These are phyloP conservation scores for Erythrolamprus reginae DNA, from an alignment of 2,113 vertebrate genomes.

Conservation along the genomic window DNA sequence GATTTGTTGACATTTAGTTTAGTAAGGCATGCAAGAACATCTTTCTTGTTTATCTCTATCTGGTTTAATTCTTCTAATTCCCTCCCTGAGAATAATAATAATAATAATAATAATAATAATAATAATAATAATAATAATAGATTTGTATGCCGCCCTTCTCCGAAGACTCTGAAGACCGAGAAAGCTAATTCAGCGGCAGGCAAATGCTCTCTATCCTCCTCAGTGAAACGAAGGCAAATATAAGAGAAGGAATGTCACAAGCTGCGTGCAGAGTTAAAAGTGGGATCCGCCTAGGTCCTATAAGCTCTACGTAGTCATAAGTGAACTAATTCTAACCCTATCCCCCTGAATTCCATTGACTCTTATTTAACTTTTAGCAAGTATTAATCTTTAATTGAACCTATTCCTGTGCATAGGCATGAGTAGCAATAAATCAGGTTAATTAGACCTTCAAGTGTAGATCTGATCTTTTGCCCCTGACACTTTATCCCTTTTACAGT, in stretches of 20 bases:
- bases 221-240: too few relatives aligned
- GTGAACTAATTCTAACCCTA: neutral
- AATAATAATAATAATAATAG: too few relatives aligned
- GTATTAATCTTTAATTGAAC: neutral
- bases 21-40: too few relatives aligned
- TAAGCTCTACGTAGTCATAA: neutral
- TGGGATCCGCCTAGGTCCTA: neutral
- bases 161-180: too few relatives aligned
- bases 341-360: neutral
- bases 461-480: neutral
- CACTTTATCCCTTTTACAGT: neutral
- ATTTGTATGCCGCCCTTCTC: too few relatives aligned
- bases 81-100: too few relatives aligned
- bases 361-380: neutral
- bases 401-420: neutral
- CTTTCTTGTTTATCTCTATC: too few relatives aligned
- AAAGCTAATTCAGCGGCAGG: too few relatives aligned
- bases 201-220: too few relatives aligned
- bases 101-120: too few relatives aligned
- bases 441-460: neutral
- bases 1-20: too few relatives aligned
- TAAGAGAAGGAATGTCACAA: neutral
- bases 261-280: neutral
- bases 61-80: too few relatives aligned
- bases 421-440: neutral